Conservation (phyloP, 2,888 invertebrate species). For the Sesamia inferens region DNA sequence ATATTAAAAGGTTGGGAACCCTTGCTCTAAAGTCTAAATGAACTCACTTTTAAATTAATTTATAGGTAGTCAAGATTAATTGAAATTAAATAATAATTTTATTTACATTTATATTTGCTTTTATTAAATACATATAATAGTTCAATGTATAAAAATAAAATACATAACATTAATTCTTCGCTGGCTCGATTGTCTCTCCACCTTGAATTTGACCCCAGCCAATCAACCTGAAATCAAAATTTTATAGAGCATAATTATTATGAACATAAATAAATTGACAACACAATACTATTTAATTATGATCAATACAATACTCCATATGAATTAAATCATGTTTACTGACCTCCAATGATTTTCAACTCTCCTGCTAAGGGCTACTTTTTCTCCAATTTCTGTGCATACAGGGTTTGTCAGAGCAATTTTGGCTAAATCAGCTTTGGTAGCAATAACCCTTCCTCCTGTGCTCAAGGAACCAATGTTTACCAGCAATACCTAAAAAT, state of each 20-base stretch:
- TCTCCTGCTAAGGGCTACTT: constrained; percentile 99
- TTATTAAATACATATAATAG: constrained; percentile 68
- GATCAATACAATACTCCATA: neutral
- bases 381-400: constrained; percentile 99
- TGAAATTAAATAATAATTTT: constrained; percentile 66
- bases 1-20: constrained; percentile 5
- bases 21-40: constrained; percentile 57
- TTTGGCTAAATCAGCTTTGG: constrained; percentile 99
- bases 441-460: constrained; percentile 98
- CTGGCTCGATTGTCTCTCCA: constrained; percentile 98
- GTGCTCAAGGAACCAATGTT: constrained; percentile 99
- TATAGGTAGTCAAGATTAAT: constrained; percentile 59
- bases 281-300: too few species aligned
- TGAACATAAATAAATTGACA: too few species aligned
- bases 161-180: constrained; percentile 85
- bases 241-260: too few species aligned
- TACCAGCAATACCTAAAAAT: constrained; percentile 94
- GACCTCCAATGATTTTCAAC: constrained; percentile 99
- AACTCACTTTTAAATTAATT: constrained; percentile 46
- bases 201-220: constrained; percentile 99
- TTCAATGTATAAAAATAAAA: constrained; percentile 81
- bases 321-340: constrained; percentile 61
- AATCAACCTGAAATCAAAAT: constrained; percentile 93
- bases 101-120: constrained; percentile 64
- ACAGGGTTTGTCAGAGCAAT: constrained; percentile 99